A percentile compares a stretch with the other conserved stretches of the same genome.
phyloP scores from a whole-genome alignment of 2,888 invertebrate genomes.

The Cecidostiba fungosa region DNA sequence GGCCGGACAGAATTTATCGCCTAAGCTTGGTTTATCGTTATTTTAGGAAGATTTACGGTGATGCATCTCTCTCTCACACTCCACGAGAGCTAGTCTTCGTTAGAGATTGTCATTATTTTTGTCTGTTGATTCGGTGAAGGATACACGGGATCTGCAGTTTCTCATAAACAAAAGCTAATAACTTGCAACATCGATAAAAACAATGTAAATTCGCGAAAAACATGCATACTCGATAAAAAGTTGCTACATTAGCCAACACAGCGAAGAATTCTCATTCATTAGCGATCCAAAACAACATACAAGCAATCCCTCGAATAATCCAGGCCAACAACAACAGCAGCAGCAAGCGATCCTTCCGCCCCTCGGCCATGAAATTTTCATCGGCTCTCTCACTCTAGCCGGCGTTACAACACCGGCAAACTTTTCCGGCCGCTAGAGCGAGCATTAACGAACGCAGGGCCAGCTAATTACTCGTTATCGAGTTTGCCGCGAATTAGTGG shows the following conservation, averaged over 20 bases:
- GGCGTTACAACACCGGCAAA: slow-evolving; percentile 64
- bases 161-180: not conserved
- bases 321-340: not conserved
- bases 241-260: no score
- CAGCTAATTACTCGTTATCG: slow-evolving; percentile 71
- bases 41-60: slow-evolving; percentile 62
- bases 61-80: slow-evolving; percentile 41
- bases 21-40: slow-evolving; percentile 62
- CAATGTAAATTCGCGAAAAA: not conserved
- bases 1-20: slow-evolving; percentile 56
- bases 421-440: slow-evolving; percentile 64
- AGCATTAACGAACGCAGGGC: slow-evolving; percentile 67
- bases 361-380: slow-evolving; percentile 44
- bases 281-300: not conserved
- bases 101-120: slow-evolving; percentile 60
- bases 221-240: not conserved
- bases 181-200: not conserved
- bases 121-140: slow-evolving; percentile 20
- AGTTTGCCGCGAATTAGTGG: slow-evolving; percentile 72
- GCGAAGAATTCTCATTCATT: not conserved
- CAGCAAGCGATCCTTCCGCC: not conserved
- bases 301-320: not conserved
- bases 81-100: slow-evolving; percentile 48
- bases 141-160: not conserved
- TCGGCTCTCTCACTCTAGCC: not conserved